Evolutionary conservation across 1,140 invertebrate genomes (phyloP).

Genomic region (Drosophila sp.): DNA sequence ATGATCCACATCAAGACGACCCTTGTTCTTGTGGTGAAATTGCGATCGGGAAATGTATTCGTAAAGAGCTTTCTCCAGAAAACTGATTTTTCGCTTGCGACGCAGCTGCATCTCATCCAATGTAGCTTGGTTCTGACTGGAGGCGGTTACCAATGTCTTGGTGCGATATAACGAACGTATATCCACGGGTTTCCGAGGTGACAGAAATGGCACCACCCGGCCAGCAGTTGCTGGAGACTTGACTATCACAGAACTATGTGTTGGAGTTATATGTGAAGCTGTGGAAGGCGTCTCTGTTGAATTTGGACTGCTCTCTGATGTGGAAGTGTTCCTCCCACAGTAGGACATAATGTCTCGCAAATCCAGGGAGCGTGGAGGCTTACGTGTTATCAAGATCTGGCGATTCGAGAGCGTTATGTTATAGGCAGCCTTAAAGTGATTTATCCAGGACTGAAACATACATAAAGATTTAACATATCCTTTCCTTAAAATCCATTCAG

Average conservation of each 20-base stretch:
- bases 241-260: not conserved
- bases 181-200: constrained; percentile 25
- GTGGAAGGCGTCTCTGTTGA: constrained; percentile 1
- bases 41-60: constrained; percentile 73
- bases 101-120: constrained; percentile 57
- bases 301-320: constrained; percentile 9
- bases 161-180: constrained; percentile 60
- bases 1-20: constrained; percentile 57
- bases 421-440: constrained; percentile 77
- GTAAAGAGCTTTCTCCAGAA: constrained; percentile 66
- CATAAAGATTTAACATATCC: not conserved
- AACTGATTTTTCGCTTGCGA: constrained; percentile 69
- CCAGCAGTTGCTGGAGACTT: constrained; percentile 2
- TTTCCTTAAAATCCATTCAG: not conserved
- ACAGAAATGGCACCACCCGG: not conserved
- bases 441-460: constrained; percentile 59
- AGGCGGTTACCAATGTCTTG: constrained; percentile 55
- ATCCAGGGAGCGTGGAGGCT: constrained; percentile 68
- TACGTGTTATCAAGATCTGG: constrained; percentile 67
- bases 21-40: constrained; percentile 64
- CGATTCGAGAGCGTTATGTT: constrained; percentile 76
- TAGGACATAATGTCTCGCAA: constrained; percentile 78
- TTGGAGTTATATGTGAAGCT: not conserved
- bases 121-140: constrained; percentile 63
- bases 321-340: constrained; percentile 60